Base-by-base conservation (phyloP, 2,888 invertebrate species). In the Apoda limacodes region DNA sequence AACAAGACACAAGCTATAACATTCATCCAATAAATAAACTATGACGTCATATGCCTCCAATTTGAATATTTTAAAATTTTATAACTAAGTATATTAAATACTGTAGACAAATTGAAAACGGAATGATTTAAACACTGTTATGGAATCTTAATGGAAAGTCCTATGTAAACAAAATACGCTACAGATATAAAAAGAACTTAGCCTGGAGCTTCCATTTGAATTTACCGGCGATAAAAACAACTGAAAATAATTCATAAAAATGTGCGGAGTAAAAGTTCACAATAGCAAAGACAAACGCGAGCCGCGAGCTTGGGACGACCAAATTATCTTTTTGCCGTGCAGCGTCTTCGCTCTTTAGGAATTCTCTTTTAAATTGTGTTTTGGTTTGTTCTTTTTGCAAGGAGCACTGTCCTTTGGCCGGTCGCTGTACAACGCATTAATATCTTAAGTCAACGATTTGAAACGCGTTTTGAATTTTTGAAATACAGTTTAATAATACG, bases 311-410 rank as follows among this genome's bases (percentile, higher is more conserved):
- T 48, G 46, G 50, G 50, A 53, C 49, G 55, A 46, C 57, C 68
- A 65, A 71, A 76, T 78, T 76, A 74, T 74, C 68, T 76, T 75
- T 76, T 74, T 68, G 59, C 53, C 43, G 17, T 17, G 41, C 50
- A 59, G 53, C 67, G 62, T 75, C 74, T 70, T 70, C 60, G 60
- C 66, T 75, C 63, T 70, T 71, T 71, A 71, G 74, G 72, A 75
- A 78, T 76, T 75, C 76, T 63, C 67, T 74, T 74, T 74, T 68
- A 76, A 76, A 75, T 75, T 80, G 71, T 74, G 56, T 75, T 72
- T 72, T 40, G 61, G 64, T 70, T 71, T 66, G 63, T 64, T 67
- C 63, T 70, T 17, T 75, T 78, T 75, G 57, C 45, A 50, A 42
- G 46, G 46, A 42, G 50, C 52, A 54, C 56, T 63, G 72, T 63